Evolutionary conservation across 1,140 invertebrate genomes (phyloP).

Genomic region (Drosophila rufa): DNA sequence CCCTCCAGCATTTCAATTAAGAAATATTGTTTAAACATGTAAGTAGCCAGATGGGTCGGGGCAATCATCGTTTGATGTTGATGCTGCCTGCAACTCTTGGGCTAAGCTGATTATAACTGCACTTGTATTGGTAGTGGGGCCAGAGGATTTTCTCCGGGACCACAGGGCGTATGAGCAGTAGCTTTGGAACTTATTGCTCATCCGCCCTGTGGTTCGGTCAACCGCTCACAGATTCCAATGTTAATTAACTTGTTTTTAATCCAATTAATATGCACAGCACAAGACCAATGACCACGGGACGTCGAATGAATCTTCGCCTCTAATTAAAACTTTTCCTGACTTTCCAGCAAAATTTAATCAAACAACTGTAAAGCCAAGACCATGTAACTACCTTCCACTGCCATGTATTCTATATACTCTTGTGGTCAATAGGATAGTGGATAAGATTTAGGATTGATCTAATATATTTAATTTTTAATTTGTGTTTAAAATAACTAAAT

Average conservation of each 20-base stretch:
- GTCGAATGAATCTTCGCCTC: slow-evolving; percentile 36
- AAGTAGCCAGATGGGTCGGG: slow-evolving; percentile 54
- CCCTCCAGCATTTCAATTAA: slow-evolving; percentile 78
- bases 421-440: slow-evolving; percentile 1
- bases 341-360: slow-evolving; percentile 66
- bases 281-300: slow-evolving; percentile 25
- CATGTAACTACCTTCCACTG: slow-evolving; percentile 6
- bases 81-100: slow-evolving; percentile 20
- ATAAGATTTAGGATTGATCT: neutral
- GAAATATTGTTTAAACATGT: slow-evolving; percentile 81
- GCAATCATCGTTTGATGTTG: slow-evolving; percentile 21
- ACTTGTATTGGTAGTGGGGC: neutral
- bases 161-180: slow-evolving; percentile 24
- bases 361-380: slow-evolving; percentile 50
- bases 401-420: slow-evolving; percentile 9
- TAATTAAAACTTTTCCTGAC: slow-evolving; percentile 75
- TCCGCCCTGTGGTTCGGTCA: slow-evolving; percentile 34
- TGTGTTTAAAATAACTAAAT: neutral
- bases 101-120: slow-evolving; percentile 54
- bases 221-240: slow-evolving; percentile 38
- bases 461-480: neutral
- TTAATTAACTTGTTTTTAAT: slow-evolving; percentile 53
- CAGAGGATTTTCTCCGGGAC: slow-evolving; percentile 2
- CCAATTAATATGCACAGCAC: slow-evolving; percentile 58
- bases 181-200: slow-evolving; percentile 15